A percentile compares a stretch with the other conserved stretches of the same genome.
Conservation (phyloP, 2,888 invertebrate species). For the Laspeyria flexula region DNA sequence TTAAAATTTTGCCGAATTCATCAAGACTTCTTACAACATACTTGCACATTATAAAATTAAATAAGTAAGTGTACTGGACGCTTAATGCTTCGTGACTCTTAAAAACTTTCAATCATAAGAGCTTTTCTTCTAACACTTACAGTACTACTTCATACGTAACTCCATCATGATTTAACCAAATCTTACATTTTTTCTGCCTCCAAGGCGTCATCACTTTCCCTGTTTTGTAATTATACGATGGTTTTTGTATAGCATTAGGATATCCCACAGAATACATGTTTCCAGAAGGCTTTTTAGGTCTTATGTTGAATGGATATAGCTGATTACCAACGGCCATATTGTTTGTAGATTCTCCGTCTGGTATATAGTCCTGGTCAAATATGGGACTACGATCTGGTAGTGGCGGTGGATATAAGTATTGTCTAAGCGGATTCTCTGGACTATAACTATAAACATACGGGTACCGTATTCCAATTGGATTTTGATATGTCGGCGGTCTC, state of each 20-base stretch:
- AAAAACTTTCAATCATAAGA: no score
- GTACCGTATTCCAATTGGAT: conserved; percentile 10
- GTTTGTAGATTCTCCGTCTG: conserved; percentile 6
- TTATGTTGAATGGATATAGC: conserved; percentile 22
- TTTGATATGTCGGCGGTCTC: conserved; percentile 13
- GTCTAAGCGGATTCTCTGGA: conserved; percentile 17
- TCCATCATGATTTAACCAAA: conserved; percentile 72
- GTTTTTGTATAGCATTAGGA: conserved; percentile 28
- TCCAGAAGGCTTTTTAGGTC: conserved; percentile 25
- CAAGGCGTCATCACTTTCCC: conserved; percentile 49
- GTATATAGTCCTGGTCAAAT: conserved; percentile 5
- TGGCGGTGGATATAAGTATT: conserved; percentile 11
- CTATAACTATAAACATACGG: conserved; percentile 9
- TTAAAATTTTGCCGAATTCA: no score
- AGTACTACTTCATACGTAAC: conserved; percentile 67
- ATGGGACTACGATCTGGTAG: conserved; percentile 1
- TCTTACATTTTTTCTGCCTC: conserved; percentile 60
- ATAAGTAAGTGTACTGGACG: no score
- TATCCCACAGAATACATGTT: conserved; percentile 21
- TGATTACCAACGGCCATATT: conserved; percentile 9
- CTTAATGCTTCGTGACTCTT: no score
- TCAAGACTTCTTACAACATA: no score
- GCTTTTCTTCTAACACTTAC: not conserved
- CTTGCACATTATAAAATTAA: no score
- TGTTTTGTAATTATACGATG: conserved; percentile 58